Percentiles rank a stretch among this genome's conserved stretches.
phyloP scores from a whole-genome alignment of 2,888 invertebrate species.

The Cistogaster globosa region DNA sequence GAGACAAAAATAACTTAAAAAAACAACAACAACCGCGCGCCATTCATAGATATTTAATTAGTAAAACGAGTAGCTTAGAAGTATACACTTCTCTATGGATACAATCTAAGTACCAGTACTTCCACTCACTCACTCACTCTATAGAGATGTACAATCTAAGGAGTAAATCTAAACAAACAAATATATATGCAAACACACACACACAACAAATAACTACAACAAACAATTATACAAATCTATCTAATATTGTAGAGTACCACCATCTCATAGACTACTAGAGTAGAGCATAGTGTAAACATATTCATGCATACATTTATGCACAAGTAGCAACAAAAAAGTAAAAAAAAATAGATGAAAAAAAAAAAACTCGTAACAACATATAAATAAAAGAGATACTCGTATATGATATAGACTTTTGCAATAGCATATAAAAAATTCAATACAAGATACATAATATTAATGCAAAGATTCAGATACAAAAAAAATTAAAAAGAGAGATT shows the following conservation, averaged over 20 bases:
- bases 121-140: slow-evolving; percentile 12
- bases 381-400: slow-evolving; percentile 56
- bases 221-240: slow-evolving; percentile 56
- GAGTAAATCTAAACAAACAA: slow-evolving; percentile 24
- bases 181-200: background rate
- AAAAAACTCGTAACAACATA: slow-evolving; percentile 35
- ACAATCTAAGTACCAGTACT: slow-evolving; percentile 34
- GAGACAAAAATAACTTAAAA: slow-evolving; percentile 55
- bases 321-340: slow-evolving; percentile 35
- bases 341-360: slow-evolving; percentile 1
- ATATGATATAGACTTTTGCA: slow-evolving; percentile 50
- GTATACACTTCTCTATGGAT: slow-evolving; percentile 46
- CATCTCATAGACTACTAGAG: slow-evolving; percentile 45
- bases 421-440: slow-evolving; percentile 18
- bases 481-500: slow-evolving; percentile 44
- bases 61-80: slow-evolving; percentile 62
- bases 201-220: slow-evolving; percentile 40
- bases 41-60: slow-evolving; percentile 72
- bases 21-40: slow-evolving; percentile 53
- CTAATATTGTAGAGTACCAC: slow-evolving; percentile 59
- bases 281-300: slow-evolving; percentile 65
- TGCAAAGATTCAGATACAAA: slow-evolving; percentile 37
- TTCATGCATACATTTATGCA: slow-evolving; percentile 47
- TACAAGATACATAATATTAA: slow-evolving; percentile 45
- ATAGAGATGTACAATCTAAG: slow-evolving; percentile 12